Evolutionary conservation across 2,797 vertebrate species (phyloP).

Genomic region (Sebastes iracundus): DNA sequence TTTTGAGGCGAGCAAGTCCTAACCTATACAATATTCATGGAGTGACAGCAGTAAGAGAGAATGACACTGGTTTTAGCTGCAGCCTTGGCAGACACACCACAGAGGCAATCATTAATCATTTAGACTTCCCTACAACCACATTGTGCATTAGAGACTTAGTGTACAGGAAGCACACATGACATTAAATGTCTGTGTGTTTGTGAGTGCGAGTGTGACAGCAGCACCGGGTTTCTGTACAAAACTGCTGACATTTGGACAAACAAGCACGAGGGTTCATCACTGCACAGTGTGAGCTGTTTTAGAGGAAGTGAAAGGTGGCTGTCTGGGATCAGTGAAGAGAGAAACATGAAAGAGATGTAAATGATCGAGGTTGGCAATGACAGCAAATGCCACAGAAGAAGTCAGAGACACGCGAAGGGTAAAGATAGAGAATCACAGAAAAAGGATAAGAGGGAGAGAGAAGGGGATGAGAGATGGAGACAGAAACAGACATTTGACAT

Average conservation of each 20-base stretch:
- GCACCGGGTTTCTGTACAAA: background rate
- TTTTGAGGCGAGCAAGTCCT: slow-evolving; percentile 58
- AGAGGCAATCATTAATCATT: slow-evolving; percentile 77
- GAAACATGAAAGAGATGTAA: slow-evolving; percentile 48
- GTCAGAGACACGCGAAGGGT: background rate
- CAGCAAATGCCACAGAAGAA: slow-evolving; percentile 28
- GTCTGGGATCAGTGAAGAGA: slow-evolving; percentile 11
- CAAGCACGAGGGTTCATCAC: slow-evolving; percentile 22
- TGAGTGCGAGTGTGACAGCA: background rate
- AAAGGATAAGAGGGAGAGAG: background rate
- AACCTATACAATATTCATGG: slow-evolving; percentile 76
- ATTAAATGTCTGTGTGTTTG: background rate
- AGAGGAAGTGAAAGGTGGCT: slow-evolving; percentile 16
- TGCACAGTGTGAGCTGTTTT: slow-evolving; percentile 8
- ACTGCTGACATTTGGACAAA: slow-evolving; percentile 47
- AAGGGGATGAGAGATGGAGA: slow-evolving; percentile 35
- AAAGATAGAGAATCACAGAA: slow-evolving; percentile 3
- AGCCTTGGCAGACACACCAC: slow-evolving; percentile 65
- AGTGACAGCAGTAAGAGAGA: slow-evolving; percentile 63
- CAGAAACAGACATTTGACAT: slow-evolving; percentile 58
- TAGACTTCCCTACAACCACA: slow-evolving; percentile 58
- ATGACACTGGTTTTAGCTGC: slow-evolving; percentile 71
- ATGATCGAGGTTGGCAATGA: slow-evolving; percentile 50
- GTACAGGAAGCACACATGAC: slow-evolving; percentile 40
- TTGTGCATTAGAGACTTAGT: slow-evolving; percentile 51